These are phyloP conservation scores for Diglossa cyanea DNA, from an alignment of 2,797 vertebrate species.

Conservation along the genomic window DNA sequence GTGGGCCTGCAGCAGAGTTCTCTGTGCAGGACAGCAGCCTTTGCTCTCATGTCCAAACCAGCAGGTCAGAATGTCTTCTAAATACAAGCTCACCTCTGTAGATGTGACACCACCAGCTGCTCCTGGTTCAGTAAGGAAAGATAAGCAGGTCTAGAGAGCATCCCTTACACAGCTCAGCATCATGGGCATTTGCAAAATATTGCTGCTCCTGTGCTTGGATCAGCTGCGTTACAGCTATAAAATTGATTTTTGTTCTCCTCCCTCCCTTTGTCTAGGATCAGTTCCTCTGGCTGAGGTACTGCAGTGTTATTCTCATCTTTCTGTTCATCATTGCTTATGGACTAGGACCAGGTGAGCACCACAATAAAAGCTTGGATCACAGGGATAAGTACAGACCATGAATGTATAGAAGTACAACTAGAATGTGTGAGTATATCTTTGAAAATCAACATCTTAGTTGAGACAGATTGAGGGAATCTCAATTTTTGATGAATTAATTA, in stretches of 20 bases:
- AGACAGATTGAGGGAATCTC: neutral
- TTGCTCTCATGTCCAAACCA: neutral
- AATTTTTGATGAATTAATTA: neutral
- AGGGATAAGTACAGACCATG: neutral
- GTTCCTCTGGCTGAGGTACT: conserved; percentile 81
- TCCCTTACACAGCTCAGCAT: neutral
- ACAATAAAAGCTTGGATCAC: neutral
- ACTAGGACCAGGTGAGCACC: conserved; percentile 85
- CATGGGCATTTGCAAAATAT: neutral
- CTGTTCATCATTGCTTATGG: conserved; percentile 91
- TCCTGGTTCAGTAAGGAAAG: neutral
- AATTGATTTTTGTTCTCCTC: neutral
- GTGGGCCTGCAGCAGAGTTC: neutral
- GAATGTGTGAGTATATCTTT: neutral
- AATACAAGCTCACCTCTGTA: neutral
- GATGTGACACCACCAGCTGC: neutral
- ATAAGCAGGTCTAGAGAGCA: neutral
- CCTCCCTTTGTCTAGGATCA: neutral
- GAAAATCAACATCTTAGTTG: neutral
- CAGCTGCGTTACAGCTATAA: neutral
- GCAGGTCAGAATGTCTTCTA: neutral
- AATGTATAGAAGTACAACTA: neutral
- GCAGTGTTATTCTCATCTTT: conserved; percentile 86
- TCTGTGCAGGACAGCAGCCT: neutral
- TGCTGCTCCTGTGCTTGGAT: neutral